Evolutionary conservation across 2,113 vertebrate species (phyloP), one percentile per base, ranked within the genome.

Genomic region (Gila orcuttii): DNA sequence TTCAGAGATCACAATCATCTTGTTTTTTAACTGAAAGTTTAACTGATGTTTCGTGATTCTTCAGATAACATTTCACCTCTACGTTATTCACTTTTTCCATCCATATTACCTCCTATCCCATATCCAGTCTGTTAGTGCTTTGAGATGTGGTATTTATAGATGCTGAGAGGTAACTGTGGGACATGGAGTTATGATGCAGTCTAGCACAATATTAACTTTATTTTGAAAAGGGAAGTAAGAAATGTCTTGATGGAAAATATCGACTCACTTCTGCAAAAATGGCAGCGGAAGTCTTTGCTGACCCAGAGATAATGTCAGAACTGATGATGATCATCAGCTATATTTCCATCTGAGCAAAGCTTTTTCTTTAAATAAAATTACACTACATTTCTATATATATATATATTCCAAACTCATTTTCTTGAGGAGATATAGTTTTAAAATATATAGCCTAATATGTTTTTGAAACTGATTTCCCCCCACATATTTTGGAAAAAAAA

Each of bases 171-270:
- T 69, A 19, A 50, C 23, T 52, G 59, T 39, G 33, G 75, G 57
- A 71, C 68, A 71, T 17, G 50, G 55, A 57, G 55, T 23, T 7
- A 23, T 55, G 62, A 82, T 25, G 88, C 83, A 85, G 62, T 84
- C 45, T 66, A 82, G 71, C 76, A 84, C 75, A 89, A 89, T 86
- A 91, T 90, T 84, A 73, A 83, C 79, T 79, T 89, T 88, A 88
- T 86, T 83, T 45, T 75, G 84, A 89, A 91, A 85, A 79, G 82
- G 89, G 88, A 88, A 88, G 83, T 64, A 71, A 83, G 85, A 81
- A 78, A 62, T 78, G 76, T 83, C 60, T 86, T 87, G 84, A 86
- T 13, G 87, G 88, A 89, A 89, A 88, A 89, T 90, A 89, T 90
- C 83, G 80, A 68, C 55, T 84, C 85, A 88, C 88, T 90, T 90